A percentile compares a stretch with the other conserved stretches of the same genome.
These are phyloP conservation scores for Morus bassanus DNA, from an alignment of 2,797 vertebrate species.

Conservation along the genomic window DNA sequence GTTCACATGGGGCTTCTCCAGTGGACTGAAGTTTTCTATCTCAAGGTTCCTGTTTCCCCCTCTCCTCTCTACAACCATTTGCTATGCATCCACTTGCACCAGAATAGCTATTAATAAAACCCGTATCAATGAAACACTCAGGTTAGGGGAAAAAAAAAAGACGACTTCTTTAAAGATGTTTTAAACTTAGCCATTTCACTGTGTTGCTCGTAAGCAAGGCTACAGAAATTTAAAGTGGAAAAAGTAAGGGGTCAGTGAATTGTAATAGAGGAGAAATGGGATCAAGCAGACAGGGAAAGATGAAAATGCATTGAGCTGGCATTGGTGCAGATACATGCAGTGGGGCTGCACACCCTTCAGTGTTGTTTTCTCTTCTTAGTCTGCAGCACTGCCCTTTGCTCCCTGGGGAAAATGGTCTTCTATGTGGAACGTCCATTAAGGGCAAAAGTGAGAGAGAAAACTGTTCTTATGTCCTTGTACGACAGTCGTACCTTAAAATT, in stretches of 20 bases:
- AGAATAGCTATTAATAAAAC: background rate
- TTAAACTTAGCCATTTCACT: background rate
- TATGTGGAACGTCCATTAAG: background rate
- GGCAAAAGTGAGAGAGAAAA: background rate
- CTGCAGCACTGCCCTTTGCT: background rate
- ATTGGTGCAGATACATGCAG: background rate
- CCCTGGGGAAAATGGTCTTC: background rate
- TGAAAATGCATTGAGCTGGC: background rate
- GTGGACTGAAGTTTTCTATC: background rate
- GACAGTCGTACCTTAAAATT: background rate
- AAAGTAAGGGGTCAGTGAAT: background rate
- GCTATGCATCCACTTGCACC: background rate
- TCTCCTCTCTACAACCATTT: background rate
- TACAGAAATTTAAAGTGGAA: background rate
- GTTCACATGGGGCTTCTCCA: background rate
- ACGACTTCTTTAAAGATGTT: fast-evolving
- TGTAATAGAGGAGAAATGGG: background rate
- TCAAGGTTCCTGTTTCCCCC: background rate
- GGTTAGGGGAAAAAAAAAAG: no score
- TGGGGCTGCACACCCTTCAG: background rate
- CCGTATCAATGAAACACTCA: background rate
- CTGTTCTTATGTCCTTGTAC: background rate
- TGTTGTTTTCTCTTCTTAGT: background rate
- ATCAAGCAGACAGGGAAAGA: background rate
- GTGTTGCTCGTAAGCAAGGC: background rate